Conservation (phyloP, 2,797 vertebrate genomes). For the Nasua narica region DNA sequence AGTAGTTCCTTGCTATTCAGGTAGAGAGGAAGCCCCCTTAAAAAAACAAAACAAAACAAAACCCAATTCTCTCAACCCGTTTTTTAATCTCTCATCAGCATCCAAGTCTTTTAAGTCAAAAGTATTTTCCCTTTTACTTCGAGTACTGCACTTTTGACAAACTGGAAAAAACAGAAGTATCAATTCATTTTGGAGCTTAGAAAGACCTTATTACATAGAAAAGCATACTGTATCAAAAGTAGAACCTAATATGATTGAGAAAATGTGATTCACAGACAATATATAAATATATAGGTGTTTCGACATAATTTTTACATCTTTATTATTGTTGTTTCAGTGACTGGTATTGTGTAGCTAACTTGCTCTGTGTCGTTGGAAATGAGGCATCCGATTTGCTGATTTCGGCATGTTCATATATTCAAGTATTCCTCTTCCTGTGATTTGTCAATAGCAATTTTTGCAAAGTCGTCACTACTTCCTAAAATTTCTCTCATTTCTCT, state of each 20-base stretch:
- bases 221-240: background rate
- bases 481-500: background rate
- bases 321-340: background rate
- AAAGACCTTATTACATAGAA: background rate
- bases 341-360: background rate
- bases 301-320: background rate
- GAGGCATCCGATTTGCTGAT: background rate
- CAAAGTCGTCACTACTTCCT: background rate
- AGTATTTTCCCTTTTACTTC: background rate
- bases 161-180: background rate
- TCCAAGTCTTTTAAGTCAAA: background rate
- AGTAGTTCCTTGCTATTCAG: background rate
- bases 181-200: background rate
- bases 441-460: slow-evolving; percentile 33
- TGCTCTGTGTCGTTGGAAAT: background rate
- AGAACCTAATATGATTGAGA: background rate
- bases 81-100: background rate
- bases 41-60: background rate
- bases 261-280: background rate
- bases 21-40: background rate
- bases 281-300: background rate
- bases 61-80: background rate
- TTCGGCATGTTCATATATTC: background rate
- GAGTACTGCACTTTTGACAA: background rate
- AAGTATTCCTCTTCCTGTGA: background rate